Conservation (phyloP, 2,888 invertebrate genomes). For the Cryptocephalus moraei region DNA sequence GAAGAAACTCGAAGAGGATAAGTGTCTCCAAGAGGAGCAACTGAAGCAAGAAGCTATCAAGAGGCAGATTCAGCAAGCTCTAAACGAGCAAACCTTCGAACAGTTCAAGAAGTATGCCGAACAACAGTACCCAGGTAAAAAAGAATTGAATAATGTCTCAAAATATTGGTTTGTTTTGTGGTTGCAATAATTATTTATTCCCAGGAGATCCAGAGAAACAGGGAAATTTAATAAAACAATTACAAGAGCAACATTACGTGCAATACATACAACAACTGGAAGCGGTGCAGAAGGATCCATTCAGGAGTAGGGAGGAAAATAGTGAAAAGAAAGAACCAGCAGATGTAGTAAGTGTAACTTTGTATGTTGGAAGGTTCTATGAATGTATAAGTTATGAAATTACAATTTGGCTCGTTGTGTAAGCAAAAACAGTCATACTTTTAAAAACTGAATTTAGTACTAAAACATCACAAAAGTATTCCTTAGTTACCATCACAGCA, state of each 20-base stretch:
- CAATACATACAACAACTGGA: constrained; percentile 94
- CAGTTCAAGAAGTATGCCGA: constrained; percentile 87
- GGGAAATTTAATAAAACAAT: constrained; percentile 81
- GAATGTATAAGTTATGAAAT: too few species aligned
- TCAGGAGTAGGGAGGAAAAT: constrained; percentile 16
- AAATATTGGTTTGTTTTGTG: background rate
- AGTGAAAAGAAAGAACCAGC: background rate
- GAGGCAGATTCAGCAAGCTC: constrained; percentile 85
- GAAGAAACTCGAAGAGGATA: constrained; percentile 53
- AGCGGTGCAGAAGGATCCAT: constrained; percentile 37
- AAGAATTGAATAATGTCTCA: background rate
- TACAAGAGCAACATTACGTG: constrained; percentile 98
- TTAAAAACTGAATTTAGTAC: too few species aligned
- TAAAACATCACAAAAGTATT: too few species aligned
- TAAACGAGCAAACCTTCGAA: constrained; percentile 88
- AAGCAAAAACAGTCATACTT: too few species aligned
- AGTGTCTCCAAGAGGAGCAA: constrained; percentile 50
- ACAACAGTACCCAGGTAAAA: constrained; percentile 69
- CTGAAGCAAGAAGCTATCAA: constrained; percentile 55
- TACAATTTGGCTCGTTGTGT: too few species aligned
- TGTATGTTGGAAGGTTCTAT: too few species aligned
- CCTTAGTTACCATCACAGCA: too few species aligned
- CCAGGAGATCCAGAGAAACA: constrained; percentile 74
- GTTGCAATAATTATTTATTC: background rate
- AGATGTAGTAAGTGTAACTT: background rate